phyloP scores from a whole-genome alignment of 2,888 invertebrate genomes.

The Yponomeuta cagnagella region DNA sequence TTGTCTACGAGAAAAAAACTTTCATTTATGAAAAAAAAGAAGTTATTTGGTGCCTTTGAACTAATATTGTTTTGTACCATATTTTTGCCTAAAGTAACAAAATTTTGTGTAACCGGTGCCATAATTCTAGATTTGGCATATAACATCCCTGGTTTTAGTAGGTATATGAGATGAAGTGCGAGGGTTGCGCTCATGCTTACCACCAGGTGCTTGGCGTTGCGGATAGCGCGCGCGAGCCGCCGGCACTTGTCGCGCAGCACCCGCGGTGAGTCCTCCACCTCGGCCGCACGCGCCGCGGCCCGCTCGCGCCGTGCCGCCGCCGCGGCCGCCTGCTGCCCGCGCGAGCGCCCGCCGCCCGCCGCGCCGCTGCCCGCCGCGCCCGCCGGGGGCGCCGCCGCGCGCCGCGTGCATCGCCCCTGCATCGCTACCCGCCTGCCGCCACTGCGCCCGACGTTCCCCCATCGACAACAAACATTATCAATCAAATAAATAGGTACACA shows the following conservation, averaged over 20 bases:
- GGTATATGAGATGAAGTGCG: too few relatives aligned
- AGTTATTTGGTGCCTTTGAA: too few relatives aligned
- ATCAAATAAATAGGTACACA: too few relatives aligned
- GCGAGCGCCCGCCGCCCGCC: background rate
- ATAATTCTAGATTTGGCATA: too few relatives aligned
- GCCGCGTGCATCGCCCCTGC: slow-evolving; percentile 13
- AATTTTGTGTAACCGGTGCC: too few relatives aligned
- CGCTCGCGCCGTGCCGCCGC: background rate
- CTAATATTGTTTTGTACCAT: too few relatives aligned
- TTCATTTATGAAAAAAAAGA: too few relatives aligned
- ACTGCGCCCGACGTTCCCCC: slow-evolving; percentile 6
- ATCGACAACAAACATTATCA: too few relatives aligned
- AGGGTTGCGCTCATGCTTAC: too few relatives aligned
- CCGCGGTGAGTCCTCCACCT: background rate
- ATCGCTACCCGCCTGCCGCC: slow-evolving; percentile 2
- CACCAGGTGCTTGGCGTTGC: slow-evolving; percentile 63
- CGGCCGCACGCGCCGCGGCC: slow-evolving; percentile 2
- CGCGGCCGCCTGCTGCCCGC: background rate
- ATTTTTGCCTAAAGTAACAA: too few relatives aligned
- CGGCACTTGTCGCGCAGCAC: slow-evolving; percentile 48
- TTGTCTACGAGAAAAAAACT: too few relatives aligned
- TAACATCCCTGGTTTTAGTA: too few relatives aligned
- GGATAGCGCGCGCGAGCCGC: slow-evolving; percentile 82
- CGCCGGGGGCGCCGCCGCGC: slow-evolving; percentile 4
- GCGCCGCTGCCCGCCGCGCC: background rate